These are phyloP conservation scores for Rhinolophus sinicus DNA, from an alignment of 2,113 vertebrate species.

Conservation along the genomic window DNA sequence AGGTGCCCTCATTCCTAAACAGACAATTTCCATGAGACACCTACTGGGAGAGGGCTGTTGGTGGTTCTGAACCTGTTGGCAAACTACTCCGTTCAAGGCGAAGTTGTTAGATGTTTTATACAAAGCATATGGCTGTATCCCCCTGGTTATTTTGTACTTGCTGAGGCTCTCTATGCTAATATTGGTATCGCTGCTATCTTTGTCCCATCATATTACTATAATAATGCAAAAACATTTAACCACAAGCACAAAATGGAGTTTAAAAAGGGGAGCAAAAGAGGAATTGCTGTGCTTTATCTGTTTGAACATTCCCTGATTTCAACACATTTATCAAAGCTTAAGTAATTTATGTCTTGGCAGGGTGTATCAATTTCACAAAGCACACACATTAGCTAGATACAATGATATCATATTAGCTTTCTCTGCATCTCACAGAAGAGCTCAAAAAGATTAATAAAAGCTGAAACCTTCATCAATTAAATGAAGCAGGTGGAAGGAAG, in stretches of 20 bases:
- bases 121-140: fast-evolving
- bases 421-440: constrained; percentile 82
- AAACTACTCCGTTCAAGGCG: constrained; percentile 8
- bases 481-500: constrained; percentile 73
- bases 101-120: background rate
- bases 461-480: constrained; percentile 86
- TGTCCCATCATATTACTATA: background rate
- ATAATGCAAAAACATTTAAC: background rate
- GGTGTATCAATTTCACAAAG: constrained; percentile 86
- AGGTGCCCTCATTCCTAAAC: background rate
- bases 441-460: constrained; percentile 87
- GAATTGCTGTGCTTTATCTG: constrained; percentile 82
- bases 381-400: constrained; percentile 84
- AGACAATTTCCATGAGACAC: constrained; percentile 17
- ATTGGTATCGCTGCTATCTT: background rate
- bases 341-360: constrained; percentile 87
- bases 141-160: background rate
- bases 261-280: constrained; percentile 62
- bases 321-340: constrained; percentile 88
- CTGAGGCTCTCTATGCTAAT: background rate
- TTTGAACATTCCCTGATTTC: constrained; percentile 83
- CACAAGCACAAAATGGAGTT: constrained; percentile 59
- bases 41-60: background rate
- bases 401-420: constrained; percentile 86
- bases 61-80: constrained; percentile 35